Evolutionary conservation across 2,888 invertebrate genomes (phyloP).

Genomic region (Sceliomorpha sp.): DNA sequence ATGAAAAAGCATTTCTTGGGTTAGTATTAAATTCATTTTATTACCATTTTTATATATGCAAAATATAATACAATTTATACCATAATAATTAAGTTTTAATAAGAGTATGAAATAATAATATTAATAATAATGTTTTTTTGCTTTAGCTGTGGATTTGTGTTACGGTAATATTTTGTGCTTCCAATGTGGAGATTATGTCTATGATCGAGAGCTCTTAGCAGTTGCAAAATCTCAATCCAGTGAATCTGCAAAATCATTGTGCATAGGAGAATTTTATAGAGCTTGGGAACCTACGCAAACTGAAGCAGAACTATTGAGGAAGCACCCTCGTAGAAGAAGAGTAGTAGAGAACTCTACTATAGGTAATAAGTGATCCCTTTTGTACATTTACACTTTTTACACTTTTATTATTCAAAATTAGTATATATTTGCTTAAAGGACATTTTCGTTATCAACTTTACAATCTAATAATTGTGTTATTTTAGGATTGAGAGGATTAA

Average conservation of each 20-base stretch:
- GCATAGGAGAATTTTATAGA: slow-evolving; percentile 77
- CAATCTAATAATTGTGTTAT: too few relatives aligned
- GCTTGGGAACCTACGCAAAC: slow-evolving; percentile 90
- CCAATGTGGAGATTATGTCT: slow-evolving; percentile 95
- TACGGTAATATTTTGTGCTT: slow-evolving; percentile 95
- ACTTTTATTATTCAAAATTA: too few relatives aligned
- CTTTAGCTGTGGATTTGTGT: slow-evolving; percentile 91
- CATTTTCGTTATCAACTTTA: too few relatives aligned
- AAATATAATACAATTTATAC: too few relatives aligned
- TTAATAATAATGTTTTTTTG: too few relatives aligned
- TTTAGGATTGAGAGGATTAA: slow-evolving; percentile 91
- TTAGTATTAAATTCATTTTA: too few relatives aligned
- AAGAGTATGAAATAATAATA: too few relatives aligned
- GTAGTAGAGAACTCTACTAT: slow-evolving; percentile 91
- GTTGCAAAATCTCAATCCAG: slow-evolving; percentile 78
- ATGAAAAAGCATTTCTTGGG: slow-evolving; percentile 89
- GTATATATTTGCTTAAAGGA: too few relatives aligned
- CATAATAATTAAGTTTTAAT: too few relatives aligned
- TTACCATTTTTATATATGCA: too few relatives aligned
- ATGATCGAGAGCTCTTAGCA: slow-evolving; percentile 85
- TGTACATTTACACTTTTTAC: too few relatives aligned
- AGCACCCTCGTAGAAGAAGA: slow-evolving; percentile 88
- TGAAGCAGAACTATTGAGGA: slow-evolving; percentile 88
- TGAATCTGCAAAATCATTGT: slow-evolving; percentile 76
- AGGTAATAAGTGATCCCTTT: slow-evolving; percentile 80